Evolutionary conservation across 2,888 invertebrate genomes (phyloP).

Genomic region (Camponotus fellah): DNA sequence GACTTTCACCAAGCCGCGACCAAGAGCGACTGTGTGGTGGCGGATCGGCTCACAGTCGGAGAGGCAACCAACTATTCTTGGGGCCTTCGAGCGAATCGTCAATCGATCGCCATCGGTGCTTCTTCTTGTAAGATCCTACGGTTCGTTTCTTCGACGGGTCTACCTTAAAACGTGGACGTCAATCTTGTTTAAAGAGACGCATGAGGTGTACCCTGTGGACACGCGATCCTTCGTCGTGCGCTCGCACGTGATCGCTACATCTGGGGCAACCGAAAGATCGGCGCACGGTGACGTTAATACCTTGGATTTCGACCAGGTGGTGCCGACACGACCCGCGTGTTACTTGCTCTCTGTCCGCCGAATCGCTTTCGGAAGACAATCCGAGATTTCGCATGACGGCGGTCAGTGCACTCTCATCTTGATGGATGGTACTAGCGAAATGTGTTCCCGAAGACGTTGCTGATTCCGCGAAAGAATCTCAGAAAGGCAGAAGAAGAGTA

Average conservation of each 20-base stretch:
- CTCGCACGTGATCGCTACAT: slow-evolving; percentile 69
- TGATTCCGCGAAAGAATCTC: not conserved
- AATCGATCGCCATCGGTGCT: slow-evolving; percentile 13
- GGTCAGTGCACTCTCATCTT: not conserved
- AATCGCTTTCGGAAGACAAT: not conserved
- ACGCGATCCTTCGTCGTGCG: slow-evolving; percentile 67
- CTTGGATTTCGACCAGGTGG: not conserved
- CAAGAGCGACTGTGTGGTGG: slow-evolving; percentile 64
- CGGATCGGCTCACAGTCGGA: slow-evolving; percentile 45
- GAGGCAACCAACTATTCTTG: slow-evolving; percentile 55
- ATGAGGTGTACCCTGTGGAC: slow-evolving; percentile 69
- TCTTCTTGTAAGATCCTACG: slow-evolving; percentile 39
- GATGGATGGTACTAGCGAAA: not conserved
- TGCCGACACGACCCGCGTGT: not conserved
- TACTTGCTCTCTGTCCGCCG: not conserved
- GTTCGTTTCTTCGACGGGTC: slow-evolving; percentile 29
- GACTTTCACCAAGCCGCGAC: slow-evolving; percentile 82
- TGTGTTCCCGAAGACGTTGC: not conserved
- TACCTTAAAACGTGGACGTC: slow-evolving; percentile 27
- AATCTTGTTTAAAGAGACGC: slow-evolving; percentile 54
- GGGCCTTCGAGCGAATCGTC: not conserved
- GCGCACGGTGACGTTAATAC: not conserved
- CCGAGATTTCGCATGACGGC: slow-evolving; percentile 12
- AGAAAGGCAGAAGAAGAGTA: not conserved
- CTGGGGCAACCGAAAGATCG: slow-evolving; percentile 12